phyloP scores from a whole-genome alignment of 2,113 vertebrate species.

The Microtus ochrogaster region DNA sequence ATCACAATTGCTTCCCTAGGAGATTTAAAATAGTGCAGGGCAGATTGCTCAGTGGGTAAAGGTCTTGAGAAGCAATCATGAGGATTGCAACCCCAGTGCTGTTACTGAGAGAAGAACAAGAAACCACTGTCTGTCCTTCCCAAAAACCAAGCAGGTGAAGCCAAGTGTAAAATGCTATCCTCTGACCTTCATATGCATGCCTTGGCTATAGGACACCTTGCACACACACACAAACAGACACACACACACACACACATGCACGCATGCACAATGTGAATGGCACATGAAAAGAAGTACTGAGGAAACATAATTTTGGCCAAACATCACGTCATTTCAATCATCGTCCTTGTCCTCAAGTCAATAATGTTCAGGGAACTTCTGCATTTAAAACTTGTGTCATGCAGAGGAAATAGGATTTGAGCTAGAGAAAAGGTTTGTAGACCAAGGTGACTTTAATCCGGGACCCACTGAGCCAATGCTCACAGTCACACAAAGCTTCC shows the following conservation, averaged over 20 bases:
- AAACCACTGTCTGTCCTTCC: background rate
- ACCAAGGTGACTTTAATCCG: background rate
- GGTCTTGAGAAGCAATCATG: no score
- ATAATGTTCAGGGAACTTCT: background rate
- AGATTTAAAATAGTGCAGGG: background rate
- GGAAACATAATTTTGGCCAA: background rate
- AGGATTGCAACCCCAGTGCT: background rate
- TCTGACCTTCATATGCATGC: background rate
- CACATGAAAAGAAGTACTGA: no score
- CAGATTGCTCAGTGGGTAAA: background rate
- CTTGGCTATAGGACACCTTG: fast-evolving
- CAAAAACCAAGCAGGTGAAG: background rate
- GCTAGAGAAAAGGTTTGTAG: background rate
- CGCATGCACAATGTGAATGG: background rate
- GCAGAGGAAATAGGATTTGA: background rate
- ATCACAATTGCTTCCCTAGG: background rate
- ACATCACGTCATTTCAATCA: background rate
- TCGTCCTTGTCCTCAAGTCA: background rate
- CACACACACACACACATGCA: background rate
- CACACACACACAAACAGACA: background rate
- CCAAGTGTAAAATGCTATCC: no score
- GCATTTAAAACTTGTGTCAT: background rate
- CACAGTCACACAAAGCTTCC: background rate
- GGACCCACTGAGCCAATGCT: background rate
- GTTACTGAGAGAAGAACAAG: background rate